Evolutionary conservation across 2,888 invertebrate species (phyloP).

Genomic region (Resseliella maxima): DNA sequence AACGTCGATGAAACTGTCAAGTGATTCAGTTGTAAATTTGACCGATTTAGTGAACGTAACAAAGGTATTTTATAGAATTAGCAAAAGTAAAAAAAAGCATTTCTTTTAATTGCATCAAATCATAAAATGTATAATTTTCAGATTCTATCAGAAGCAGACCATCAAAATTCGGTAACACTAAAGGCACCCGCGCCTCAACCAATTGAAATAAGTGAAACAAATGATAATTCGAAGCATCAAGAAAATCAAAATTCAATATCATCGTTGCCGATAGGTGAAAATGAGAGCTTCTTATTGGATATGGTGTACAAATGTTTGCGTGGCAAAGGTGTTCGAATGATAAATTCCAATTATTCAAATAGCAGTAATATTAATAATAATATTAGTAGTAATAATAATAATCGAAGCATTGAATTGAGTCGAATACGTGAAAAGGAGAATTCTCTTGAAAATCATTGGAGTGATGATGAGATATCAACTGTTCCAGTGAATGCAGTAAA

Average conservation of each 20-base stretch:
- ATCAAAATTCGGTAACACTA: background rate
- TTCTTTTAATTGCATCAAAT: too few species aligned
- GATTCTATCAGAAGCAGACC: conserved; percentile 4
- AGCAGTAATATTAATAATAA: background rate
- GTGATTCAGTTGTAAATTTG: background rate
- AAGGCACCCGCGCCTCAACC: background rate
- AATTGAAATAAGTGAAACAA: background rate
- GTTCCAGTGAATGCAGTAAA: background rate
- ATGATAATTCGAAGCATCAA: background rate
- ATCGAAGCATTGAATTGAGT: background rate
- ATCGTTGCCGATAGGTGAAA: background rate
- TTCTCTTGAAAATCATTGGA: background rate
- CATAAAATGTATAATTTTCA: background rate
- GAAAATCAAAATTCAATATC: background rate
- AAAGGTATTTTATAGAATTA: background rate
- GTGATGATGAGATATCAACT: conserved; percentile 10
- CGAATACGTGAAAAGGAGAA: conserved; percentile 42
- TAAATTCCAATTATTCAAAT: conserved; percentile 1
- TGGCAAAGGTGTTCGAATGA: conserved; percentile 28
- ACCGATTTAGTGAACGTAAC: conserved; percentile 5
- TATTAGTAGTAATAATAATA: background rate
- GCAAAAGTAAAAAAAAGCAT: background rate
- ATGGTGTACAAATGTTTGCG: conserved; percentile 51
- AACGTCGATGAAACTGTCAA: background rate
- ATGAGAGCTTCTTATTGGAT: conserved; percentile 32